These are phyloP conservation scores for Chaetodon trifascialis DNA, from an alignment of 2,113 vertebrate species.

Conservation along the genomic window DNA sequence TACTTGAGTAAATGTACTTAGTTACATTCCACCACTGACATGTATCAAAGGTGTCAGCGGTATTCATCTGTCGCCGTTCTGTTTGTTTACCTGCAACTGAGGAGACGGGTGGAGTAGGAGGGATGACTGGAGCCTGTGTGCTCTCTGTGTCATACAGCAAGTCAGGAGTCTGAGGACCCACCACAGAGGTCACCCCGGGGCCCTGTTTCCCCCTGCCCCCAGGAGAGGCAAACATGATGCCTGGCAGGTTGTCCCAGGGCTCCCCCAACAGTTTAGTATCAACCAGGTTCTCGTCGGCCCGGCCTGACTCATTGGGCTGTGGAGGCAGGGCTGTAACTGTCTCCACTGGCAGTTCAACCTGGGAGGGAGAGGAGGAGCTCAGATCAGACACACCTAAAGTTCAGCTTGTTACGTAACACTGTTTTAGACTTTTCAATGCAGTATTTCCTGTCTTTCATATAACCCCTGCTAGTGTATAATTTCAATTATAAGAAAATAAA, in stretches of 20 bases:
- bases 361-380: neutral
- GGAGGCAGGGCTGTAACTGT: neutral
- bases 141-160: conserved; percentile 29
- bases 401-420: neutral
- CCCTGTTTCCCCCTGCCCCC: conserved; percentile 6
- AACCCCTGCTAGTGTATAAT: too few relatives aligned
- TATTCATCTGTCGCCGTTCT: neutral
- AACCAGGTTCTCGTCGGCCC: conserved; percentile 19
- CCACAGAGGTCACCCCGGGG: neutral
- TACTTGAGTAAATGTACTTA: too few relatives aligned
- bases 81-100: conserved; percentile 62
- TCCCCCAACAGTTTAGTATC: conserved; percentile 4
- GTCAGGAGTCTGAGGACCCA: conserved; percentile 45
- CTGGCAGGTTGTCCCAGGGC: neutral
- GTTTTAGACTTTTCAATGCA: neutral
- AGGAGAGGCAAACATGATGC: neutral
- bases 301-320: neutral
- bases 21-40: too few relatives aligned
- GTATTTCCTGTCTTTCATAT: too few relatives aligned
- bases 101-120: conserved; percentile 10
- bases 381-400: neutral
- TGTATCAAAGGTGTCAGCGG: neutral
- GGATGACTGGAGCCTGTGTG: neutral
- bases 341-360: conserved; percentile 57
- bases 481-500: too few relatives aligned